Evolutionary conservation across 1,140 invertebrate genomes (phyloP).

Genomic region (Antheraea pernyi): DNA sequence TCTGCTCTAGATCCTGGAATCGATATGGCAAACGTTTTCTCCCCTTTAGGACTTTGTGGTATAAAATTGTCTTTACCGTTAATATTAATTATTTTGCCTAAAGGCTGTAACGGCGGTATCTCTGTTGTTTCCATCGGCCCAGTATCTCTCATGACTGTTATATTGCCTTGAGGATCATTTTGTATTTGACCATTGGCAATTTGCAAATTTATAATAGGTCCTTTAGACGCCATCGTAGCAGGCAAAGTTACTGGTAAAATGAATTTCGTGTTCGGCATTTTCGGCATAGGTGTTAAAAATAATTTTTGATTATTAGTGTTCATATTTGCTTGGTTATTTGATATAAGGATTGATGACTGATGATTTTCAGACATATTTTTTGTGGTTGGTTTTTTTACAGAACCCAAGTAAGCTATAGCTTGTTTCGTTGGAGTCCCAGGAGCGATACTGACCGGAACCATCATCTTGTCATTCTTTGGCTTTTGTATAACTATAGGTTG

Average conservation of each 20-base stretch:
- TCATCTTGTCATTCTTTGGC: slow-evolving; percentile 70
- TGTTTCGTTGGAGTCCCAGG: slow-evolving; percentile 56
- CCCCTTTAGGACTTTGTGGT: slow-evolving; percentile 54
- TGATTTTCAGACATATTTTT: slow-evolving; percentile 65
- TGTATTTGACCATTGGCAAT: slow-evolving; percentile 77
- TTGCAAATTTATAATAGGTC: slow-evolving; percentile 75
- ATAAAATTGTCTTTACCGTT: slow-evolving; percentile 61
- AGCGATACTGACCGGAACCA: slow-evolving; percentile 72
- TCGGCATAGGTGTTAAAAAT: slow-evolving; percentile 72
- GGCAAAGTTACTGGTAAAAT: slow-evolving; percentile 70
- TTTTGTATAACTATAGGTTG: slow-evolving; percentile 77
- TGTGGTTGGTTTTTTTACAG: slow-evolving; percentile 61
- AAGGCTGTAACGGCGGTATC: slow-evolving; percentile 66
- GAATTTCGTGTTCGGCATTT: slow-evolving; percentile 72
- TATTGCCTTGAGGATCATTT: slow-evolving; percentile 75
- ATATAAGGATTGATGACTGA: slow-evolving; percentile 72
- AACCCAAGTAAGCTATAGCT: slow-evolving; percentile 65
- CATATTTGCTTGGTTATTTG: slow-evolving; percentile 63
- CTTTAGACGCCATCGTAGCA: slow-evolving; percentile 72
- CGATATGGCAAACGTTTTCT: slow-evolving; percentile 63
- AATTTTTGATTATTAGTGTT: slow-evolving; percentile 71
- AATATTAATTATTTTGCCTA: slow-evolving; percentile 52
- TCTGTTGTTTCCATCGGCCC: slow-evolving; percentile 48
- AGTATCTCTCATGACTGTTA: slow-evolving; percentile 75
- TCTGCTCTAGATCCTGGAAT: slow-evolving; percentile 73